These are phyloP conservation scores for human DNA, from an alignment of 2,113 vertebrate species.

Conservation along the genomic window GRCh38 chr11:99966001-99966500, in stretches of 20 bases:
- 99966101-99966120: conserved; percentile 56
- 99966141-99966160: not conserved
- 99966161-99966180: not conserved
- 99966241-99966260: not conserved
- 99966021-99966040: conserved; percentile 32
- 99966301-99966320: not conserved
- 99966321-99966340: not conserved
- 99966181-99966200: conserved; percentile 36
- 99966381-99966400: not conserved
- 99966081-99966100: conserved; percentile 46
- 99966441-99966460: not conserved
- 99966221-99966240: conserved; percentile 9
- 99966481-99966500: not conserved
- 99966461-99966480: not conserved
- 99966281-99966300: not conserved
- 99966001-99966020: conserved; percentile 20
- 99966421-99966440: not conserved
- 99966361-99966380: not conserved
- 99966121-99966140: conserved; percentile 56
- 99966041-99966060: not conserved
- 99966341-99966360: not conserved
- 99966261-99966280: not conserved
- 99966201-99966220: not conserved
- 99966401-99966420: not conserved
- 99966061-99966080: conserved; percentile 4